Evolutionary conservation across 1,140 invertebrate genomes (phyloP).

Genomic region (Halesus radiatus): DNA sequence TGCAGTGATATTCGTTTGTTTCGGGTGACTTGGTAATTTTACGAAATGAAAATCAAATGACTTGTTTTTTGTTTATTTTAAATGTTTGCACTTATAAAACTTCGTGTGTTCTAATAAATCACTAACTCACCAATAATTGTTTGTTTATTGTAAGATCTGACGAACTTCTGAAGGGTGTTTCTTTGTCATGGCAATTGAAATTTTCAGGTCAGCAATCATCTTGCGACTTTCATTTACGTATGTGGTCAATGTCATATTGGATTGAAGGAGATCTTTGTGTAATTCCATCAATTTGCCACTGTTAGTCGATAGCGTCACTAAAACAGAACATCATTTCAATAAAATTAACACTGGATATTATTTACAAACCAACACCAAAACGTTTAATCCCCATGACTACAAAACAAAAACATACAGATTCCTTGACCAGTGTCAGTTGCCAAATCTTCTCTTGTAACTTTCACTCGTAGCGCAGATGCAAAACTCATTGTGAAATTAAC

Average conservation of each 20-base stretch:
- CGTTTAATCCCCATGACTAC: slow-evolving; percentile 42
- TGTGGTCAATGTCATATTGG: slow-evolving; percentile 64
- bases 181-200: slow-evolving; percentile 62
- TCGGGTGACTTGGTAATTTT: too few species aligned
- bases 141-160: slow-evolving; percentile 55
- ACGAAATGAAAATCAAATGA: too few species aligned
- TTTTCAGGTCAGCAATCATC: slow-evolving; percentile 60
- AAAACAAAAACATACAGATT: slow-evolving; percentile 48
- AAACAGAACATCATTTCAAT: background rate
- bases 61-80: too few species aligned
- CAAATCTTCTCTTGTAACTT: slow-evolving; percentile 42
- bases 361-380: background rate
- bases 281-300: slow-evolving; percentile 47
- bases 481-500: slow-evolving; percentile 40
- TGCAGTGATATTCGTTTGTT: too few species aligned
- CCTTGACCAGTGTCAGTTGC: slow-evolving; percentile 36
- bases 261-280: slow-evolving; percentile 64
- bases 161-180: slow-evolving; percentile 64
- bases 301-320: slow-evolving; percentile 38
- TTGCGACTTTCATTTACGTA: slow-evolving; percentile 67
- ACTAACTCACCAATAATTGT: background rate
- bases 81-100: too few species aligned
- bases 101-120: too few species aligned
- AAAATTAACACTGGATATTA: background rate
- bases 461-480: slow-evolving; percentile 13